Base-by-base conservation (phyloP, 2,888 invertebrate genomes). In the Teleogryllus oceanicus region DNA sequence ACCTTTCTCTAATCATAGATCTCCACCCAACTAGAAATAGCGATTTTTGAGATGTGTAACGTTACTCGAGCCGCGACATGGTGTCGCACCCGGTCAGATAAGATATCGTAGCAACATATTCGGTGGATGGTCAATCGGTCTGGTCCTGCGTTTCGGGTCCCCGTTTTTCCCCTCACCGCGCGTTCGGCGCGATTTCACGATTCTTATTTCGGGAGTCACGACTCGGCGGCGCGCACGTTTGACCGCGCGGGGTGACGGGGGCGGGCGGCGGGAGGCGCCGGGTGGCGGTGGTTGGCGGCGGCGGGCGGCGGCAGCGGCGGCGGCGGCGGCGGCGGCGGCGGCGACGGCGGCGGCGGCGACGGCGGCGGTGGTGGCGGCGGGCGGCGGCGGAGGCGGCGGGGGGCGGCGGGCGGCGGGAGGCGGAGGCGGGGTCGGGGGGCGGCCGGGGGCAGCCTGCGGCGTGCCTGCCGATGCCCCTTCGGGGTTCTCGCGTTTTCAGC, bases 141-240 rank as follows among this genome's bases (percentile, higher is more conserved):
- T 2, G 24, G 24, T 3, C 24, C 24, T 37, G 24, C 24, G 24
- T 4, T 37, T 37, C 24, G 24, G 24, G 24, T 62, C 62, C 18
- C 62, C 62, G 62, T 18, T 62, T 62, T 5, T 37, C 62, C 62
- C 62, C 5, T 62, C 62, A 3, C 62, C 62, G 62, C 62, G 13
- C 62, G 62, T 62, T 62, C 13, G 62, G 62, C 62, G 62, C 62
- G 62, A 62, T 62, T 62, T 62, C 62, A 62, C 62, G 62, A 62
- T 62, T 62, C 62, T 62, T 62, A 62, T 62, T 62, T 62, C 62
- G 62, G 62, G 62, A 62, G 62, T 62, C 62, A 62, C 62, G 62
- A 62, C 62, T 62, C 62, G 62, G 13, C 16, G 62, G 62, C 18
- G 62, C 62, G 62, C 62, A 16, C 62, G 62, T 13, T 13, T 18